A percentile compares a stretch with the other conserved stretches of the same genome.
Evolutionary conservation across 2,797 vertebrate species (phyloP).

Genomic region (Podargus strigoides): DNA sequence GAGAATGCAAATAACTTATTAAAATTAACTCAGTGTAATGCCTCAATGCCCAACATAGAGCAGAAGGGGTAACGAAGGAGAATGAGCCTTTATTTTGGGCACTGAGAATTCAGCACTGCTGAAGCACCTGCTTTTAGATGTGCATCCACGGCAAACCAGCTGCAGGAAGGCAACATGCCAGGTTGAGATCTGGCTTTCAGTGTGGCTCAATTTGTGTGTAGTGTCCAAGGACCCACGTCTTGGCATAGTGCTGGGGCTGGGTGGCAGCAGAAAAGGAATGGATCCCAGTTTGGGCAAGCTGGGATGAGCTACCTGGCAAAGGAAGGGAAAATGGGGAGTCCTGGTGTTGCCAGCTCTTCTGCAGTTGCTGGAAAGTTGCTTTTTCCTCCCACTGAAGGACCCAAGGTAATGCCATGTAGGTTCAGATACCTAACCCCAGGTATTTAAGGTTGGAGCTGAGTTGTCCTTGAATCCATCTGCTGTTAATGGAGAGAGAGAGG

Average conservation of each 20-base stretch:
- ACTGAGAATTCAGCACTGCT: not conserved
- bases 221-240: rapidly evolving
- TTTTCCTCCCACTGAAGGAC: not conserved
- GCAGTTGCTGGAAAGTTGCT: not conserved
- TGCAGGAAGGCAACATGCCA: too few species aligned
- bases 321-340: not conserved
- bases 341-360: not conserved
- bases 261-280: not conserved
- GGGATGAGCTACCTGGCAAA: not conserved
- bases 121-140: not conserved
- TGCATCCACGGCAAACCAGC: not conserved
- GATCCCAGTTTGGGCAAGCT: not conserved
- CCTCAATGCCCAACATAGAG: not conserved
- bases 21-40: not conserved
- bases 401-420: not conserved
- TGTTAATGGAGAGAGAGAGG: not conserved
- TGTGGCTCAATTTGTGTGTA: not conserved
- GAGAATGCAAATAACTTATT: not conserved
- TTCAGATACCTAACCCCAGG: not conserved
- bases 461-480: not conserved
- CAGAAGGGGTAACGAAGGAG: not conserved
- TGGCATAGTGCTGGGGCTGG: rapidly evolving
- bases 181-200: not conserved
- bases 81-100: not conserved
- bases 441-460: not conserved